Evolutionary conservation across 2,888 invertebrate species (phyloP), one percentile per base, ranked within the genome.

Genomic region (Unio delphinus): DNA sequence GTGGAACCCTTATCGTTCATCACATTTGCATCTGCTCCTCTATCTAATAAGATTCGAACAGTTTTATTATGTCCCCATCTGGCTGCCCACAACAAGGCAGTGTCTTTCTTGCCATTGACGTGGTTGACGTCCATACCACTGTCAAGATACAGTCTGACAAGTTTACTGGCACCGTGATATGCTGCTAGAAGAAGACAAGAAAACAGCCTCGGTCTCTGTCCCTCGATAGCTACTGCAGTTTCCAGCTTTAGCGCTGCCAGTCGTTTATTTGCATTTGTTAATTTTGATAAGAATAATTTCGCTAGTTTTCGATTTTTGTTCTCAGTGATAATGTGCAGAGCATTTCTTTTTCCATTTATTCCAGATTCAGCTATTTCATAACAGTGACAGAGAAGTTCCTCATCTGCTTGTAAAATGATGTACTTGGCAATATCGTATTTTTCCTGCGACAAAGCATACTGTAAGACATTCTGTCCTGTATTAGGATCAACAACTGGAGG

Each of bases 1-100:
- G 87, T 85, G 1, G 87, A 88, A 5, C 87, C 87, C 67, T 88
- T 88, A 72, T 88, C 87, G 68, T 88, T 88, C 63, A 81, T 80
- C 11, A 79, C 61, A 61, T 84, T 77, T 1, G 83, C 73, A 61
- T 82, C 69, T 5, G 87, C 87, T 0, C 79, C 72, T 17, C 68
- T 34, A 34, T 69, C 61, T 20, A 85, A 67, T 4, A 86, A 75
- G 4, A 73, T 28, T 8, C 70, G 60, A 4, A 83, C 81, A 5
- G 79, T 76, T 15, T 74, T 65, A 3, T 74, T 69, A 64, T 85
- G 83, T 58, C 84, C 83, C 76, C 84, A 83, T 55, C 87, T 75
- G n/a, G 86, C 78, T 8, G 88, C 88, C 87, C 87, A 88, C 60
- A 88, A 70, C 4, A 87, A 65, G 0, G 88, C 82, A 6, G 88